Evolutionary conservation across 2,888 invertebrate species (phyloP).

Genomic region (Drosophila histrio): DNA sequence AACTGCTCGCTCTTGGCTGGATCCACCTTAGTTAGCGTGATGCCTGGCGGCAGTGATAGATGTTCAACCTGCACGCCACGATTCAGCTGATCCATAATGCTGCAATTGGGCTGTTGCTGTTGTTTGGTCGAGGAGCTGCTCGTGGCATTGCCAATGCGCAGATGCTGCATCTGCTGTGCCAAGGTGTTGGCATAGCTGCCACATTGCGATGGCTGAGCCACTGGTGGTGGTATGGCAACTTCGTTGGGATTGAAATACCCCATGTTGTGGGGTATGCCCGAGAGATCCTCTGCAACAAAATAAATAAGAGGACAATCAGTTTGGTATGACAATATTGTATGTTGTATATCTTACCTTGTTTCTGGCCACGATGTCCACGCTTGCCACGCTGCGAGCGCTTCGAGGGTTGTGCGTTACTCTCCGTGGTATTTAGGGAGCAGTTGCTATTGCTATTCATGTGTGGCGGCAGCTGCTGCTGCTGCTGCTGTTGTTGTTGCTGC

Average conservation of each 20-base stretch:
- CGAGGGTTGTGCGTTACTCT: conserved; percentile 26
- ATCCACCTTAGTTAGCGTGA: conserved; percentile 90
- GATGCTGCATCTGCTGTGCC: conserved; percentile 76
- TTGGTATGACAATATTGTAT: not conserved
- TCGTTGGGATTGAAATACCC: conserved; percentile 82
- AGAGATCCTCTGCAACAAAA: conserved; percentile 62
- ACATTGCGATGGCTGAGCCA: conserved; percentile 37
- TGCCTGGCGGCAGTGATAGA: conserved; percentile 90
- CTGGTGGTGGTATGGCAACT: conserved; percentile 70
- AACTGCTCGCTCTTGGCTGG: conserved; percentile 84
- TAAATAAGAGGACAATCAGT: no score
- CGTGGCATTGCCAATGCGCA: conserved; percentile 55
- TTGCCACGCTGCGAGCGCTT: conserved; percentile 66
- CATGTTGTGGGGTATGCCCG: conserved; percentile 81
- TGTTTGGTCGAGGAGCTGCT: conserved; percentile 24
- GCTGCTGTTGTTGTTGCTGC: conserved; percentile 27
- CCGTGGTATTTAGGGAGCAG: conserved; percentile 31
- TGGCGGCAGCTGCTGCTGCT: conserved; percentile 32
- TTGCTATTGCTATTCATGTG: conserved; percentile 36
- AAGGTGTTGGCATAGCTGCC: conserved; percentile 72
- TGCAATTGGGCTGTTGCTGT: conserved; percentile 72
- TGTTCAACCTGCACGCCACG: conserved; percentile 86
- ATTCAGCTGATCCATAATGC: conserved; percentile 84
- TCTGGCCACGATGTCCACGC: conserved; percentile 64
- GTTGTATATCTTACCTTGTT: conserved; percentile 52